These are phyloP conservation scores for Ispidina lecontei DNA, from an alignment of 2,797 vertebrate species.

Conservation along the genomic window DNA sequence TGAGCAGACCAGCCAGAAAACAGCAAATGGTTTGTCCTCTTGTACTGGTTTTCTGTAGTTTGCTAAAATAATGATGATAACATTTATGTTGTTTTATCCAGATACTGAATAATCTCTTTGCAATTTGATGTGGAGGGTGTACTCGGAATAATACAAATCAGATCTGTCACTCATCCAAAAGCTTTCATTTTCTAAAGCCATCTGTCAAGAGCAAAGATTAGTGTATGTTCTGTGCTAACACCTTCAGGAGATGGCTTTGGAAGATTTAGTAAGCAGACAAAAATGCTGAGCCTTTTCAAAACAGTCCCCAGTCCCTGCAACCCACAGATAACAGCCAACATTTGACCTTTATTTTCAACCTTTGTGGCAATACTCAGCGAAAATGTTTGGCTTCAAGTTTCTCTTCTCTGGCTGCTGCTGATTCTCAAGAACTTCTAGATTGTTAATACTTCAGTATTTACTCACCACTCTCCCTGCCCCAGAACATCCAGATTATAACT, in stretches of 20 bases:
- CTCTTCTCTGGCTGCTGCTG: slow-evolving; percentile 22
- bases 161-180: background rate
- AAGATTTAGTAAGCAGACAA: background rate
- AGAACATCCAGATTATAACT: background rate
- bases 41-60: background rate
- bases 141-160: background rate
- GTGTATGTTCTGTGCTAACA: background rate
- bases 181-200: background rate
- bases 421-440: slow-evolving; percentile 20
- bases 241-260: background rate
- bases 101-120: background rate
- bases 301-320: background rate
- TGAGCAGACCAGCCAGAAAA: background rate
- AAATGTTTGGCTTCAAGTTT: slow-evolving; percentile 50
- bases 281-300: slow-evolving; percentile 33
- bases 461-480: background rate
- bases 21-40: background rate
- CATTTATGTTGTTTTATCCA: background rate
- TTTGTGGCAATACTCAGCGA: slow-evolving; percentile 47
- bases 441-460: slow-evolving; percentile 26
- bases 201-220: background rate
- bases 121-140: background rate
- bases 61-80: background rate
- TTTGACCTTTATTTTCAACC: slow-evolving; percentile 3
- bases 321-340: background rate